Base-by-base conservation (phyloP, 1,140 invertebrate species). In the Drosophila bipectinata region DNA sequence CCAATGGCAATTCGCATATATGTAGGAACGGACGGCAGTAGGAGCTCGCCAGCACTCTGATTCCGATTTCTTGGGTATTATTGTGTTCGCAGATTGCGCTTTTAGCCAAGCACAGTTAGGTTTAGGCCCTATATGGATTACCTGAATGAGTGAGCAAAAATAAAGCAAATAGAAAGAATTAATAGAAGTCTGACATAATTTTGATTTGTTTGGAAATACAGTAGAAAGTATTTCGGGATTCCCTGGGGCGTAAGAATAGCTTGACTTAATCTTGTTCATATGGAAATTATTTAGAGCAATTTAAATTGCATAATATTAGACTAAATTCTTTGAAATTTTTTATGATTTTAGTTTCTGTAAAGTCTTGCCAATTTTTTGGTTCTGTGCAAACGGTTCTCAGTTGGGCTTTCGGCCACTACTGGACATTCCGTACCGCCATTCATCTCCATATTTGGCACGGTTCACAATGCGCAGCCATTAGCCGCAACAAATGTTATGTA, bases 401-500 rank as follows among this genome's bases (percentile, higher is more conserved):
- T 21, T 66, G 44, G 60, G 45, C 21, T 53, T 18, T 57, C 62
- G 60, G 28, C 47, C 39, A 64, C 51, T 64, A 44, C 41, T 44
- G 75, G 59, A 37, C 63, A 64, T 68, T 26, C 60, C 56, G 58
- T 18, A 44, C 15, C 41, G 41, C 14, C 56, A 78, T 55, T 67
- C 57, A 59, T 54, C 59, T 73, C 81, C 72, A 60, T 79, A 67
- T 84, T 83, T 79, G 80, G 74, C 76, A 62, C 41, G 32, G 45
- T 54, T 55, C 67, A 60, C 77, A 68, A 55, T 55, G 37, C 73
- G 56, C 48, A 73, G 73, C 77, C 77, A 87, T 87, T 85, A 77
- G 82, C 68, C 77, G 74, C 56, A 71, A 79, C 77, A 81, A 87
- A 85, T 87, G 82, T 78, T 84, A 85, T 84, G 81, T 81, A 84